Conservation (phyloP, 2,113 vertebrate species). For the Cyphomyrus discorhynchus region DNA sequence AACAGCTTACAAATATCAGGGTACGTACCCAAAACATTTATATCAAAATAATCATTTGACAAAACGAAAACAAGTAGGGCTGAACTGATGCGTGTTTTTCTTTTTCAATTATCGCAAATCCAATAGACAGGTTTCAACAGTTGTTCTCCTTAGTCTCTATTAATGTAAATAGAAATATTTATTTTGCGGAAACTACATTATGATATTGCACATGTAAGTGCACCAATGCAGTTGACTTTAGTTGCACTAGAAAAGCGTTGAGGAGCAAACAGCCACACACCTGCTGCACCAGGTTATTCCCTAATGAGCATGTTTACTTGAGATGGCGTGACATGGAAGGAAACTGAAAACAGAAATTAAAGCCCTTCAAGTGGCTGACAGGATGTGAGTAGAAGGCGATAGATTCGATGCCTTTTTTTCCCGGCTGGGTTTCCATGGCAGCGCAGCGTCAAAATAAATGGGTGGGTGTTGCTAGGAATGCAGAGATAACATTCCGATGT, state of each 20-base stretch:
- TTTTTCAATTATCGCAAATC: neutral
- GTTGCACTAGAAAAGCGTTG: neutral
- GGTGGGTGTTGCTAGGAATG: conserved; percentile 49
- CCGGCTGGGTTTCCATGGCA: conserved; percentile 46
- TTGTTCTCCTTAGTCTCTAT: neutral
- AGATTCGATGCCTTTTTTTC: conserved; percentile 42
- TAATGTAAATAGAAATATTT: neutral
- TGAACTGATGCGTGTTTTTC: neutral
- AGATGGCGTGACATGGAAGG: neutral
- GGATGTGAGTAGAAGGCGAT: conserved; percentile 38
- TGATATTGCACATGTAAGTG: neutral
- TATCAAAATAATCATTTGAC: neutral
- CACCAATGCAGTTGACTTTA: neutral
- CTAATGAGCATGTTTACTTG: conserved; percentile 5
- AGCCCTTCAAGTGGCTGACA: conserved; percentile 1
- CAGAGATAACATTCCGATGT: conserved; percentile 46
- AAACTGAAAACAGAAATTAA: conserved; percentile 39
- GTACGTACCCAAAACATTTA: neutral
- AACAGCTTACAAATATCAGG: neutral
- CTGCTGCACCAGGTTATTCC: neutral
- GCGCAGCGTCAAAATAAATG: conserved; percentile 37
- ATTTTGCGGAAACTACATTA: neutral
- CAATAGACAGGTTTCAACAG: neutral
- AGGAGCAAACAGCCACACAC: neutral
- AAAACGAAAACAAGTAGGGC: neutral